These are phyloP conservation scores for Chaitophorus viminalis DNA, from an alignment of 2,888 invertebrate species.

Conservation along the genomic window DNA sequence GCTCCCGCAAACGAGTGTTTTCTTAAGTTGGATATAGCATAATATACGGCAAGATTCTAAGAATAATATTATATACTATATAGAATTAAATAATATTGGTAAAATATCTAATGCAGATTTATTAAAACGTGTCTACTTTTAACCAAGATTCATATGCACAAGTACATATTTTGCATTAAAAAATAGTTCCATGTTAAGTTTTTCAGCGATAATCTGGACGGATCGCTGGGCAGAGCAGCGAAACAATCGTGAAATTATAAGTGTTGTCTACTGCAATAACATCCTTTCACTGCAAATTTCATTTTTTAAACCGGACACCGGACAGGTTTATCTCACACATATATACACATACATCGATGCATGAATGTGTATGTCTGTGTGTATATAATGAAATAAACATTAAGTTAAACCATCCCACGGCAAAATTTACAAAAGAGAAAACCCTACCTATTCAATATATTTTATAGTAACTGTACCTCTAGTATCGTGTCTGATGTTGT, in stretches of 20 bases:
- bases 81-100: too few species aligned
- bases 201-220: neutral
- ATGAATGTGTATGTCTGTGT: neutral
- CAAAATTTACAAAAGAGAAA: slow-evolving; percentile 47
- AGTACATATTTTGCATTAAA: neutral
- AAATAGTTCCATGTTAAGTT: neutral
- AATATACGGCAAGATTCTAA: too few species aligned
- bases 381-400: slow-evolving; percentile 14
- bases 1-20: too few species aligned
- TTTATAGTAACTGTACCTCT: neutral
- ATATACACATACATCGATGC: neutral
- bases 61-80: too few species aligned
- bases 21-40: too few species aligned
- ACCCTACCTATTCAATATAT: slow-evolving; percentile 18
- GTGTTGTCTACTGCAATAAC: slow-evolving; percentile 21
- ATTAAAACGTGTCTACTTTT: too few species aligned
- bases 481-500: neutral
- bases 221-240: neutral
- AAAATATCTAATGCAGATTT: too few species aligned
- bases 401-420: slow-evolving; percentile 27
- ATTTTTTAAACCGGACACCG: slow-evolving; percentile 20
- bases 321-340: slow-evolving; percentile 18
- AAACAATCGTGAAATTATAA: slow-evolving; percentile 41
- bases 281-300: slow-evolving; percentile 56
- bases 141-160: too few species aligned